Base-by-base conservation (phyloP, 2,888 invertebrate species). In the Syritta pipiens region DNA sequence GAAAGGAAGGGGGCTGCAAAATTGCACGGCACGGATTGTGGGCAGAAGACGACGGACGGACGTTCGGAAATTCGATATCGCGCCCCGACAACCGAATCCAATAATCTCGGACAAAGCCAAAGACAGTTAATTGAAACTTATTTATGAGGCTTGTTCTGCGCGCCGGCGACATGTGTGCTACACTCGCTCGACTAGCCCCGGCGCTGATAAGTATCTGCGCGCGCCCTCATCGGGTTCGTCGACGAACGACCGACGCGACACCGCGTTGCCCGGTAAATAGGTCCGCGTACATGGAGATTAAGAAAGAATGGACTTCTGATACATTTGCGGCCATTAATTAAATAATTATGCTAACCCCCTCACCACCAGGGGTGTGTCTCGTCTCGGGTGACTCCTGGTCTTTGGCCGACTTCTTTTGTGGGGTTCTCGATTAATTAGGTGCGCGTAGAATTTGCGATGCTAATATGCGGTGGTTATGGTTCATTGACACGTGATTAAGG, bases 381-480 rank as follows among this genome's bases (percentile, higher is more conserved):
- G n/a, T n/a, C n/a, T n/a, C 72, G 59, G 62, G 62, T 62, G 55
- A 76, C 76, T 76, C 57, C 76, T 62, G 76, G 76, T 62, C 68
- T 76, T 76, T 68, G 28, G 63, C 17, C 37, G 57, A 60, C 51
- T 59, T 10, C 65, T 71, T 77, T 71, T 71, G 77, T 77, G 60
- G 19, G 28, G 9, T 65, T 42, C 42, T 49, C 42, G 62, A 44
- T 69, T 68, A 48, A 75, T 68, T 53, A 68, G 67, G 40, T 20
- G 67, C 48, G 24, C 40, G 37, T 40, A 75, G 53, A 72, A 63
- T 42, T 49, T 32, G 19, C 26, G 19, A 55, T 48, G 44, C 14
- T 30, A 19, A 10, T n/a, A 9, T 7, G 4, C 28, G 40, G 10
- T 49, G 53, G 67, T 68, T 67, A 75, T 75, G 75, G 75, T 68